phyloP scores from a whole-genome alignment of 2,888 invertebrate species.

The Gymnosoma rotundatum region DNA sequence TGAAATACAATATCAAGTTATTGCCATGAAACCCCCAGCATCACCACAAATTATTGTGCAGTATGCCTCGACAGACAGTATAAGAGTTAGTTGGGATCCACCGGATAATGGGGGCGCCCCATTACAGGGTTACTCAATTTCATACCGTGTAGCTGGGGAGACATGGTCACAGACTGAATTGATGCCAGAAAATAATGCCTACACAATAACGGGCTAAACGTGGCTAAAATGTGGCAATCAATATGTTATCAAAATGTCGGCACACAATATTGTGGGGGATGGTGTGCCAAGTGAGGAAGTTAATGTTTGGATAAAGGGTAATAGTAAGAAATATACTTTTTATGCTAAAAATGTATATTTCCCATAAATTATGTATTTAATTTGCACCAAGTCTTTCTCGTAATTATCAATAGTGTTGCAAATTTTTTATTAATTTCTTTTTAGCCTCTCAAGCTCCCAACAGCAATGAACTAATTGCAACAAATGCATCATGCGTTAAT shows the following conservation, averaged over 20 bases:
- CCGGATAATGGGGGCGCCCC: slow-evolving; percentile 84
- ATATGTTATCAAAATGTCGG: slow-evolving; percentile 89
- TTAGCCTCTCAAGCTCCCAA: slow-evolving; percentile 86
- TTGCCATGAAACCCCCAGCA: slow-evolving; percentile 87
- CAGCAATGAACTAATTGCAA: slow-evolving; percentile 88
- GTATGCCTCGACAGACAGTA: slow-evolving; percentile 88
- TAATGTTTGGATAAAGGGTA: slow-evolving; percentile 90
- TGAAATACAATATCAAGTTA: slow-evolving; percentile 88
- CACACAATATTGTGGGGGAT: slow-evolving; percentile 89
- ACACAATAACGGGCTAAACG: slow-evolving; percentile 87
- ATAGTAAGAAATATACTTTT: slow-evolving; percentile 83
- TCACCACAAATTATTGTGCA: slow-evolving; percentile 85
- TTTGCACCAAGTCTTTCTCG: slow-evolving; percentile 5
- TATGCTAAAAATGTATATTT: background rate
- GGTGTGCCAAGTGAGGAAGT: slow-evolving; percentile 88
- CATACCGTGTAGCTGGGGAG: slow-evolving; percentile 86
- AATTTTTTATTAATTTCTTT: slow-evolving; percentile 17
- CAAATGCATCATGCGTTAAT: slow-evolving; percentile 90
- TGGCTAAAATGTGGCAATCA: slow-evolving; percentile 92
- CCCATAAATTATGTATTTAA: background rate
- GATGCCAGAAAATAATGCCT: slow-evolving; percentile 87
- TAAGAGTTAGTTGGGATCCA: slow-evolving; percentile 87
- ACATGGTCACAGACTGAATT: slow-evolving; percentile 88
- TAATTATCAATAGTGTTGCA: slow-evolving; percentile 22
- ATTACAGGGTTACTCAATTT: slow-evolving; percentile 86